Evolutionary conservation across 1,140 invertebrate genomes (phyloP).

Genomic region (Aphaenogaster ashmeadi): DNA sequence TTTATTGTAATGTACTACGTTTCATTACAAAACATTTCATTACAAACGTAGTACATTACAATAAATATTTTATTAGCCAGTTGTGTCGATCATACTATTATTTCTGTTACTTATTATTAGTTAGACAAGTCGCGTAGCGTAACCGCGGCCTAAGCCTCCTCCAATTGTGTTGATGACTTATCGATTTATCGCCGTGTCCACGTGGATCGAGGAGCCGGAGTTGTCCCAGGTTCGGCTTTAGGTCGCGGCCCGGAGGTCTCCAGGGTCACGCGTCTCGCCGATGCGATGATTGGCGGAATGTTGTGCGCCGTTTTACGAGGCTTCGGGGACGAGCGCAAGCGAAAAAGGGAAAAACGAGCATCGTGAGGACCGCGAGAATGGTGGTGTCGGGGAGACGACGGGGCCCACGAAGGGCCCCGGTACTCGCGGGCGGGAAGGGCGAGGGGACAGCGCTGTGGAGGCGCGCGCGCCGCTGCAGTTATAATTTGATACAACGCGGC

Average conservation of each 20-base stretch:
- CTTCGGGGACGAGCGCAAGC: slow-evolving; percentile 65
- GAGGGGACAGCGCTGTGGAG: slow-evolving; percentile 22
- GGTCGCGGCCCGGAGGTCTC: slow-evolving; percentile 57
- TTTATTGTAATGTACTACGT: no score
- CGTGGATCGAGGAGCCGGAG: slow-evolving; percentile 54
- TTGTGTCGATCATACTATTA: no score
- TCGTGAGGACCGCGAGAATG: slow-evolving; percentile 8
- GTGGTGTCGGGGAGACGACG: slow-evolving; percentile 3
- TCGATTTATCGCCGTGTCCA: slow-evolving; percentile 68
- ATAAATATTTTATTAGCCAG: no score
- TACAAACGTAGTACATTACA: no score
- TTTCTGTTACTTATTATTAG: background rate
- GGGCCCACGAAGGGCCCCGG: slow-evolving; percentile 8
- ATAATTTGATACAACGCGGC: slow-evolving; percentile 79
- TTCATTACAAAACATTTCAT: no score
- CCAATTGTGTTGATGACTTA: slow-evolving; percentile 57
- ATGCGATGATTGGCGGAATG: slow-evolving; percentile 79
- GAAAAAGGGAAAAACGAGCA: slow-evolving; percentile 64
- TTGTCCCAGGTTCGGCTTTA: slow-evolving; percentile 58
- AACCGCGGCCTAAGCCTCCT: slow-evolving; percentile 7
- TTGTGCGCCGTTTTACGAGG: slow-evolving; percentile 78
- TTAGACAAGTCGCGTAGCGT: background rate
- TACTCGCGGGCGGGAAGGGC: background rate
- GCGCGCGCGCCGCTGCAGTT: slow-evolving; percentile 72
- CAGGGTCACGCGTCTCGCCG: slow-evolving; percentile 65